phyloP scores from a whole-genome alignment of 2,888 invertebrate species.

The Drosophila melanocephala region DNA sequence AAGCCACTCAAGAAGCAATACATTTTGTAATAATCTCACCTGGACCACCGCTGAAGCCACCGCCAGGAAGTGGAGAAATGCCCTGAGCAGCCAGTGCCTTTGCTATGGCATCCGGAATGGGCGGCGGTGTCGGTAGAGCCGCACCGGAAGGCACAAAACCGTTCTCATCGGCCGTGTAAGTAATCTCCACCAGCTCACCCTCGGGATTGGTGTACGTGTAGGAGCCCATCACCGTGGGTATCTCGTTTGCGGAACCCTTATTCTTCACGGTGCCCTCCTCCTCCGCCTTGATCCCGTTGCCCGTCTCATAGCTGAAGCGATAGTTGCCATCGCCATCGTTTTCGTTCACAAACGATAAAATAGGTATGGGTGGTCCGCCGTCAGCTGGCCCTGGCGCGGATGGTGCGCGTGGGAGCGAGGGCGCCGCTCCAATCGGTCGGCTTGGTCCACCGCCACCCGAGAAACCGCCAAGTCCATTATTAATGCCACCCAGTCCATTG shows the following conservation, averaged over 20 bases:
- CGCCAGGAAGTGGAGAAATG: slow-evolving; percentile 86
- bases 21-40: slow-evolving; percentile 20
- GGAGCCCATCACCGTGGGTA: slow-evolving; percentile 87
- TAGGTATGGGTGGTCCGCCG: slow-evolving; percentile 86
- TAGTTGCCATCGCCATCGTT: slow-evolving; percentile 88
- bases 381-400: slow-evolving; percentile 70
- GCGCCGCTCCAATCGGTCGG: slow-evolving; percentile 80
- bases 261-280: slow-evolving; percentile 88
- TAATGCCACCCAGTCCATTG: slow-evolving; percentile 84
- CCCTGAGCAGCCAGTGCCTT: slow-evolving; percentile 86
- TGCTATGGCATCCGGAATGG: slow-evolving; percentile 89
- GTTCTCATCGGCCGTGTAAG: slow-evolving; percentile 89
- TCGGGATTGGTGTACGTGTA: slow-evolving; percentile 89
- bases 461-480: slow-evolving; percentile 81
- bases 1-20: neutral
- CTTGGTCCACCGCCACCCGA: slow-evolving; percentile 82
- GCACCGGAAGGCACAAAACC: slow-evolving; percentile 88
- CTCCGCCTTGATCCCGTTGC: slow-evolving; percentile 88
- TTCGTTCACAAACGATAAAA: slow-evolving; percentile 87
- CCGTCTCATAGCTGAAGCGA: slow-evolving; percentile 88
- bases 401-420: slow-evolving; percentile 74
- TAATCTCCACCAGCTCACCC: slow-evolving; percentile 87
- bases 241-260: slow-evolving; percentile 87
- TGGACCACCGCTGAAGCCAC: slow-evolving; percentile 82
- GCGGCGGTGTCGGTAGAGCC: slow-evolving; percentile 88